phyloP scores from a whole-genome alignment of 1,140 invertebrate species.

The Harpegnathos saltator region DNA sequence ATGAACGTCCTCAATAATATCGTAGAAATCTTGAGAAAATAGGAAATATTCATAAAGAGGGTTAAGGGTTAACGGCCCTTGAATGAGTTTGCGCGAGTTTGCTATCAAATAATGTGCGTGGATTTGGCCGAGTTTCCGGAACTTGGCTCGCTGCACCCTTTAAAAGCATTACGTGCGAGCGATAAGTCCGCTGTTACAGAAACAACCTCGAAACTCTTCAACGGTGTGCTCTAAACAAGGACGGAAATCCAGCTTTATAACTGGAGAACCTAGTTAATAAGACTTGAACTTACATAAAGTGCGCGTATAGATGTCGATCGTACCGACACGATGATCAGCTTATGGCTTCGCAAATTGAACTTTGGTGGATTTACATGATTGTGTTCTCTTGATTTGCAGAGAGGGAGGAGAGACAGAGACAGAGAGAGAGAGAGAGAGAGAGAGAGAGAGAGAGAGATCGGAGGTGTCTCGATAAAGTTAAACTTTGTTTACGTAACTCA shows the following conservation, averaged over 20 bases:
- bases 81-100: constrained; percentile 7
- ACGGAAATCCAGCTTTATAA: constrained; percentile 21
- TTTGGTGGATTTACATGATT: background rate
- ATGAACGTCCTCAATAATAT: background rate
- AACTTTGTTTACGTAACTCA: no score
- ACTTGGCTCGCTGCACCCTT: constrained; percentile 44
- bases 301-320: constrained; percentile 5
- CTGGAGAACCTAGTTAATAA: constrained; percentile 44
- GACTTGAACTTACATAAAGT: constrained; percentile 63
- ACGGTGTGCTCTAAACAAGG: constrained; percentile 8
- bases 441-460: background rate
- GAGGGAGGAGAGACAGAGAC: background rate
- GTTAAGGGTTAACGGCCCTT: background rate
- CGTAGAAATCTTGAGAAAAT: background rate
- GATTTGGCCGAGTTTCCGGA: constrained; percentile 65
- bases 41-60: background rate
- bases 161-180: constrained; percentile 50
- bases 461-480: background rate
- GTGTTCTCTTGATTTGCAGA: background rate
- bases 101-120: constrained; percentile 47
- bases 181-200: constrained; percentile 59
- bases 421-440: background rate
- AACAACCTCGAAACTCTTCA: constrained; percentile 54
- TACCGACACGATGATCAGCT: background rate
- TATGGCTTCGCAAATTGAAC: constrained; percentile 22